Evolutionary conservation across 2,888 invertebrate species (phyloP), one percentile per base, ranked within the genome.

Genomic region (Atherix ibis): DNA sequence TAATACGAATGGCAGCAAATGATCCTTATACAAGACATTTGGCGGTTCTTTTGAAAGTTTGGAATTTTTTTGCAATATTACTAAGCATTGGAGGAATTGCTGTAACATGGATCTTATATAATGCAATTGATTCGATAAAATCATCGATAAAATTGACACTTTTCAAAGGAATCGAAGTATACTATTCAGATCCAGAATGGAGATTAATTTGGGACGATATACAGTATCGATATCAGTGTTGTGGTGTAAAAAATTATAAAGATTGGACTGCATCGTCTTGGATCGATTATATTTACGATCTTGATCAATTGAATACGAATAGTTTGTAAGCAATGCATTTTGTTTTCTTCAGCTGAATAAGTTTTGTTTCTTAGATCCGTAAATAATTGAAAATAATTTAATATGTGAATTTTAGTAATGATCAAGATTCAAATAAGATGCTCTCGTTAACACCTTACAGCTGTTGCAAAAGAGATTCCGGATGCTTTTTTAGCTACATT

Each of bases 151-250:
- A 53, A 31, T 40, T 38, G 9, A 48, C 56, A 4, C 38, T 60
- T 12, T 36, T 44, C 3, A 44, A 45, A 13, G 60, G 61, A 15
- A 58, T 60, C 5, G 53, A 60, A 14, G 37, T 50, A 16, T 60
- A 60, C 34, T 57, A 56, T 33, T 34, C 46, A 1, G 48, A 51
- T 33, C 53, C 58, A 0, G 50, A 56, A 5, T 58, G 61, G 60
- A 54, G 58, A 19, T 42, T 60, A 1, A 34, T 57, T 1, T 60
- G 58, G 59, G 60, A 60, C 34, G 44, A 47, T 10, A 19, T 60
- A 19, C 60, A 60, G 31, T 45, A 51, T 27, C 43, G 45, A 2
- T 48, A 51, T 28, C 46, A 56, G 31, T 60, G 60, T 31, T 60
- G 60, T 34, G 60, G 60, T 1, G 55, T 58, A 3, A 34, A 49